These are phyloP conservation scores for Carpatolechia fugitivella DNA, from an alignment of 2,888 invertebrate genomes.

Conservation along the genomic window DNA sequence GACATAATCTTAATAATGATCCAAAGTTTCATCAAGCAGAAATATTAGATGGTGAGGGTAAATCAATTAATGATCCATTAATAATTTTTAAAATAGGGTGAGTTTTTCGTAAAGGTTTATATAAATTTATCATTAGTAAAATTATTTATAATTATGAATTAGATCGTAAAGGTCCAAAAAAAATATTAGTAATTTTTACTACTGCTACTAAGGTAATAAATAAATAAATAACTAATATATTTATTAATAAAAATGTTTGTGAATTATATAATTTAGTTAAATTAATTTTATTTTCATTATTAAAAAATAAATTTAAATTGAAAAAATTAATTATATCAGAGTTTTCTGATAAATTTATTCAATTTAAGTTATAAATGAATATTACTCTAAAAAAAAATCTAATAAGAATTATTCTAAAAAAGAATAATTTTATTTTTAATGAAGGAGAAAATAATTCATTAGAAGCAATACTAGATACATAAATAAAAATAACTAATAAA, in stretches of 20 bases:
- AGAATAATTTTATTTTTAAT: constrained; percentile 37
- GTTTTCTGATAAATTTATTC: constrained; percentile 50
- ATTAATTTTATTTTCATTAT: constrained; percentile 63
- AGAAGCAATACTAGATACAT: constrained; percentile 80
- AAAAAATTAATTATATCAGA: constrained; percentile 35
- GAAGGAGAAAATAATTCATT: constrained; percentile 78
- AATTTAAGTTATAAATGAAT: constrained; percentile 39
- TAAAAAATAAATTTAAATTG: constrained; percentile 40
- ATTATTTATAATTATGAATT: constrained; percentile 23
- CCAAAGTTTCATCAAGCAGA: constrained; percentile 85
- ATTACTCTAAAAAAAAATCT: constrained; percentile 25
- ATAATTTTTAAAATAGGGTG: constrained; percentile 78
- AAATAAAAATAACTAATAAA: constrained; percentile 82
- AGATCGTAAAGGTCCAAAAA: constrained; percentile 74
- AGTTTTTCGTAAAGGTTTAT: constrained; percentile 60
- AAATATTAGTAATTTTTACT: constrained; percentile 80
- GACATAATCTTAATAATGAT: constrained; percentile 80
- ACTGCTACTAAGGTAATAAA: constrained; percentile 79
- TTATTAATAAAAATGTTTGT: constrained; percentile 69
- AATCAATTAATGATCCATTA: constrained; percentile 78
- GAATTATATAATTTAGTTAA: constrained; percentile 77
- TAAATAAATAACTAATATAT: constrained; percentile 79
- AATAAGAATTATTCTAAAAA: constrained; percentile 33
- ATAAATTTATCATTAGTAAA: constrained; percentile 64
- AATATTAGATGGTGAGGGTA: constrained; percentile 82